A percentile compares a stretch with the other conserved stretches of the same genome.
phyloP scores from a whole-genome alignment of 2,797 vertebrate species.

The Lophotriccus pileatus region DNA sequence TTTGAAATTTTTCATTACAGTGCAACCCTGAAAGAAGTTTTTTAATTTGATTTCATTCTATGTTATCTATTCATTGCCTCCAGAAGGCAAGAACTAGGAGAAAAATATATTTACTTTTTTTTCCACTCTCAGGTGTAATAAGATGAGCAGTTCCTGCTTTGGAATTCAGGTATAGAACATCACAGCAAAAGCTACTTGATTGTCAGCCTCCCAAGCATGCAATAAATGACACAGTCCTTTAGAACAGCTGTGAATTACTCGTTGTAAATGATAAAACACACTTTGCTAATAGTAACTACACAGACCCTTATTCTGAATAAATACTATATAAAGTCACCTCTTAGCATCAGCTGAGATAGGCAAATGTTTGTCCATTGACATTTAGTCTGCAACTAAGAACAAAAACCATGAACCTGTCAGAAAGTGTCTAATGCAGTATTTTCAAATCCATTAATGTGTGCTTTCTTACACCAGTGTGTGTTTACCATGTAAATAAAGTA shows the following conservation, averaged over 20 bases:
- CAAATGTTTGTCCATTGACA: background rate
- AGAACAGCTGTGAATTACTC: background rate
- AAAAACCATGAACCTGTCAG: background rate
- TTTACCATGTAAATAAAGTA: background rate
- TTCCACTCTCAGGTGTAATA: background rate
- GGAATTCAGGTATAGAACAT: background rate
- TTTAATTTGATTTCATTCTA: background rate
- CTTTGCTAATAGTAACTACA: background rate
- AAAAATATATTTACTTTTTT: background rate
- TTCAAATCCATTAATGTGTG: background rate
- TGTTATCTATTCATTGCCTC: background rate
- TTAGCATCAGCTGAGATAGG: background rate
- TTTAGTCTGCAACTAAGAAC: background rate
- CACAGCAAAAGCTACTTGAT: background rate
- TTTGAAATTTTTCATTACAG: background rate
- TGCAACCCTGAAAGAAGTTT: background rate
- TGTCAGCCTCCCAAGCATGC: background rate
- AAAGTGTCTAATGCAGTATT: background rate
- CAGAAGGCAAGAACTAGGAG: background rate
- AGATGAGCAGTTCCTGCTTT: background rate
- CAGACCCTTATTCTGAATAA: background rate
- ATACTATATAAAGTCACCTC: background rate
- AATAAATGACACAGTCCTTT: background rate
- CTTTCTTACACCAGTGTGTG: background rate
- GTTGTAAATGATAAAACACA: background rate